phyloP scores from a whole-genome alignment of 2,113 vertebrate species.

The Accipiter virgatus region DNA sequence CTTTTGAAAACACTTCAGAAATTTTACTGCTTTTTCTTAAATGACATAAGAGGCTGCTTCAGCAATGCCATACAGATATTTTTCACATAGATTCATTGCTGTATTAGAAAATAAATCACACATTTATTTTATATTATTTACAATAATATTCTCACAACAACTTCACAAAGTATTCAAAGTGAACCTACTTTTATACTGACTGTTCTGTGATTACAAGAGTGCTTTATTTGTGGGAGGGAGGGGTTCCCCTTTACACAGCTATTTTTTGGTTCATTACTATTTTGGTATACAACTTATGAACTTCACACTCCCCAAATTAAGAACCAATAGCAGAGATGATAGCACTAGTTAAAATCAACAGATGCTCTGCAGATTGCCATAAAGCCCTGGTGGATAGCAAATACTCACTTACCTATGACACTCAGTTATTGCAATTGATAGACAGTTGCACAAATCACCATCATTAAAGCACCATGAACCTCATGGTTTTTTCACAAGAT shows the following conservation, averaged over 20 bases:
- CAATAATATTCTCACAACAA: neutral
- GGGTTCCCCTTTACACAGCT: neutral
- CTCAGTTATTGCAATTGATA: neutral
- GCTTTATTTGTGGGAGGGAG: neutral
- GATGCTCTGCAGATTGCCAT: neutral
- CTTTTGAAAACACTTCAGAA: neutral
- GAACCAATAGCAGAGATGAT: neutral
- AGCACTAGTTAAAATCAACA: neutral
- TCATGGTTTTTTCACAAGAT: neutral
- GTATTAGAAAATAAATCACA: slow-evolving; percentile 34
- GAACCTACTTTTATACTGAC: neutral
- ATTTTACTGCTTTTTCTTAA: neutral
- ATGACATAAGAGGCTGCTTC: neutral
- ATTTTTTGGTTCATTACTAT: neutral
- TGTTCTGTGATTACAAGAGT: neutral
- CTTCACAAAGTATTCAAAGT: neutral
- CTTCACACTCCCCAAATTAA: neutral
- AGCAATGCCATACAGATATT: neutral
- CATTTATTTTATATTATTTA: neutral
- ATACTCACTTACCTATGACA: neutral
- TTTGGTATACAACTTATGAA: neutral
- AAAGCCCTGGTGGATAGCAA: neutral
- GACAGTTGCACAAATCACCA: neutral
- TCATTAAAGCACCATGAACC: neutral
- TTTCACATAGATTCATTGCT: neutral